Evolutionary conservation across 2,888 invertebrate genomes (phyloP), one percentile per base, ranked within the genome.

Genomic region (Thumatha senex): DNA sequence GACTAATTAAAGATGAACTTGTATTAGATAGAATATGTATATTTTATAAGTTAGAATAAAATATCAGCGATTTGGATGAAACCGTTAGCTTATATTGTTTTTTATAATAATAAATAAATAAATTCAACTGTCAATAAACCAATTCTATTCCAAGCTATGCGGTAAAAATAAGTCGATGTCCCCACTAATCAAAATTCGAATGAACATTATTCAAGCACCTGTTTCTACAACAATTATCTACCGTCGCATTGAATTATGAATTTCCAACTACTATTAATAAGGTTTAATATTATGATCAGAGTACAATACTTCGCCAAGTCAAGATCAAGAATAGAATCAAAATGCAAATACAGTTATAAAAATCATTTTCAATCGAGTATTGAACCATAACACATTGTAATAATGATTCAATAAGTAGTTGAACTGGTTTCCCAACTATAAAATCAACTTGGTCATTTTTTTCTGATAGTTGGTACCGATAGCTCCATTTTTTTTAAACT

Each of bases 151-250:
- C 2, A 5, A 24, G 18, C 18, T 24, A n/a, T n/a, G n/a, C n/a
- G 18, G 18, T 4, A 70, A 64, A 63, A 62, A 51, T 43, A 63
- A 57, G 72, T 71, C 75, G 66, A 63, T 72, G 74, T 70, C 75
- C 75, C 65, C 61, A 61, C 65, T 63, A 69, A 71, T 71, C 67
- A 71, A 63, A 60, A 66, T 66, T 63, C 67, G 61, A n/a, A 73
- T 65, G 60, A 58, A 53, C 58, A 56, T 24, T 33, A 29, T 13
- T 48, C 42, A 46, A 56, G 35, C 63, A 69, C 67, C 67, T 70
- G 67, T 60, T 53, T 48, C 38, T 38, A 52, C 41, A 50, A 46
- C 18, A 62, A 65, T 62, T 48, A 56, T 34, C 55, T 49, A 2
- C 0, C 13, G 7, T 10, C 12, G n/a, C 15, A 56, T 9, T 11